Evolutionary conservation across 2,797 vertebrate genomes (phyloP).

Genomic region (Tinamus major): DNA sequence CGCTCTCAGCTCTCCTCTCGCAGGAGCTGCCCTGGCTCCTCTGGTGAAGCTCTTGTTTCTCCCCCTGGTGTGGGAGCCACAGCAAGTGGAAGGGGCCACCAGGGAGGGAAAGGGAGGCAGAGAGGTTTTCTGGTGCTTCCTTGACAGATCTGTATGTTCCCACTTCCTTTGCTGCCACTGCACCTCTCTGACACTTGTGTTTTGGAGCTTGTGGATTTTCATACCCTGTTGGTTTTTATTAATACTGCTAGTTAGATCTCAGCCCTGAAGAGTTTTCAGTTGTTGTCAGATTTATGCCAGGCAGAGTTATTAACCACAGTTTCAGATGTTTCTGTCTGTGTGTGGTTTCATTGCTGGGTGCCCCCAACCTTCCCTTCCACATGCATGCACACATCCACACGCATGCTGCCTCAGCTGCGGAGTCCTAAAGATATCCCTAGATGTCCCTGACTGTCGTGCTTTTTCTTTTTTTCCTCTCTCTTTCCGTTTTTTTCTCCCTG

Average conservation of each 20-base stretch:
- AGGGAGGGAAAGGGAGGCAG: not conserved
- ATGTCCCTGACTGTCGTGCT: not conserved
- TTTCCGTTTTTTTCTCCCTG: not conserved
- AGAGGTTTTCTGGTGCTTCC: not conserved
- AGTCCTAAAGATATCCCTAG: not conserved
- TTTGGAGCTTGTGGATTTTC: slow-evolving; percentile 15
- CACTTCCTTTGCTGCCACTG: not conserved
- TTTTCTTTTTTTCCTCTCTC: not conserved
- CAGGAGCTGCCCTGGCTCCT: not conserved
- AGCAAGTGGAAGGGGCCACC: not conserved
- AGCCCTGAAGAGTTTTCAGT: slow-evolving; percentile 1
- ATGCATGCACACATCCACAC: not conserved
- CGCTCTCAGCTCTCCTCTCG: not conserved
- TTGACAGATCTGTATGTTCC: not conserved
- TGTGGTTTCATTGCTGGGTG: not conserved
- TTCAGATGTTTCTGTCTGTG: not conserved
- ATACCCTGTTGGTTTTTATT: slow-evolving; percentile 14
- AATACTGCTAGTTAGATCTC: slow-evolving; percentile 12
- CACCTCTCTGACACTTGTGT: not conserved
- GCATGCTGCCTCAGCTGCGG: not conserved
- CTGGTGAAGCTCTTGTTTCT: not conserved
- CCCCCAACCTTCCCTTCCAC: not conserved
- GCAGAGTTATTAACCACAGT: not conserved
- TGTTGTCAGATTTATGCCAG: slow-evolving; percentile 20
- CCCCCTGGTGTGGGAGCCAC: not conserved